These are phyloP conservation scores for Orgyia antiqua DNA, from an alignment of 2,888 invertebrate species.

Conservation along the genomic window DNA sequence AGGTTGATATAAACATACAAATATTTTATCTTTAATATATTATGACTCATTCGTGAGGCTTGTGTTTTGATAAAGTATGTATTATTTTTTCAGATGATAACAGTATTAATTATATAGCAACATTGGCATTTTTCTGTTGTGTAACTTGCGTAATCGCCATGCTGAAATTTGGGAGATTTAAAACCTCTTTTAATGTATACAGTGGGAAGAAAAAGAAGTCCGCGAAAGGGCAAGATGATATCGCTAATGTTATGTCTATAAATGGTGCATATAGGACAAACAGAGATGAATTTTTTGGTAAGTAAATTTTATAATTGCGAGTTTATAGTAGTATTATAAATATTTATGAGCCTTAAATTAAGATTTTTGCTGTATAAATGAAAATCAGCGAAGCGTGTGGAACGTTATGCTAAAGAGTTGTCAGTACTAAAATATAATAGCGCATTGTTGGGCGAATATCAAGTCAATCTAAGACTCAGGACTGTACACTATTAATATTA, in stretches of 20 bases:
- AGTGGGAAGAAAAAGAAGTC: conserved; percentile 17
- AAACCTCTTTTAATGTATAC: conserved; percentile 46
- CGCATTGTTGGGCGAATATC: too few species aligned
- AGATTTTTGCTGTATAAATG: too few species aligned
- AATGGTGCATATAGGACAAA: conserved; percentile 54
- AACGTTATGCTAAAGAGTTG: too few species aligned
- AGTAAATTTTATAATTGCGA: conserved; percentile 9
- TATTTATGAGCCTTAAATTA: too few species aligned
- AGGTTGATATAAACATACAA: too few species aligned
- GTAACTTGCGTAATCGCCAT: conserved; percentile 32
- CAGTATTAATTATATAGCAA: conserved; percentile 25
- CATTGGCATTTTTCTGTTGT: conserved; percentile 24
- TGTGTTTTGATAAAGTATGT: neutral
- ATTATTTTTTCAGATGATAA: conserved; percentile 25
- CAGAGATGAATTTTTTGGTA: conserved; percentile 54
- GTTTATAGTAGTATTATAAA: too few species aligned
- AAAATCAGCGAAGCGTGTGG: too few species aligned
- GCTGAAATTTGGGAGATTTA: conserved; percentile 52
- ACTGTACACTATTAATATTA: too few species aligned
- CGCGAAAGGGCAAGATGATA: conserved; percentile 26
- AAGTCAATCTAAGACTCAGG: too few species aligned
- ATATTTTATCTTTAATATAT: neutral
- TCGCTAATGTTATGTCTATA: conserved; percentile 35
- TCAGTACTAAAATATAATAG: too few species aligned
- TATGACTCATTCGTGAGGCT: neutral